Evolutionary conservation across 2,888 invertebrate species (phyloP).

Genomic region (Eupithecia insigniata): DNA sequence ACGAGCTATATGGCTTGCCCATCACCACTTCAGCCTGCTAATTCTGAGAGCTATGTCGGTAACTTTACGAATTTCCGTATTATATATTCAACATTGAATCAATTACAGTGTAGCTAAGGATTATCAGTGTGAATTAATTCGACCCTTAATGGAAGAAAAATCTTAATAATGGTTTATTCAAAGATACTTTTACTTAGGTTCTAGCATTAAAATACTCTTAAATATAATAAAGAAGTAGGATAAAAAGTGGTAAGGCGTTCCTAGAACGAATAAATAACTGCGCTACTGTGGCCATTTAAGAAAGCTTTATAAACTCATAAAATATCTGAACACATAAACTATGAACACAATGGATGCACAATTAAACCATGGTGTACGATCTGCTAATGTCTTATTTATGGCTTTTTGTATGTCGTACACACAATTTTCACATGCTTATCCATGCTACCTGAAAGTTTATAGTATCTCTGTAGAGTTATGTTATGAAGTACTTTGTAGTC

Average conservation of each 20-base stretch:
- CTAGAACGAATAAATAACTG: conserved; percentile 32
- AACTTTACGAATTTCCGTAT: too few species aligned
- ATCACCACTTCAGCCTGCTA: too few species aligned
- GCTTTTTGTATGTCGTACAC: conserved; percentile 68
- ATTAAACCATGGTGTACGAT: conserved; percentile 68
- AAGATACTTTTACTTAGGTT: background rate
- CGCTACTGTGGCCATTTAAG: conserved; percentile 37
- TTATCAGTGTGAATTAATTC: background rate
- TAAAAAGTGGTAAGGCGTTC: conserved; percentile 18
- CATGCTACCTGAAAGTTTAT: conserved; percentile 63
- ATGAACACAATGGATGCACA: conserved; percentile 65
- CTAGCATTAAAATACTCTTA: background rate
- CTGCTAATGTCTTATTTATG: conserved; percentile 83
- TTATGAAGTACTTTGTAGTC: conserved; percentile 36
- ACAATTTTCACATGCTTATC: conserved; percentile 80
- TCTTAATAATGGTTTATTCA: background rate
- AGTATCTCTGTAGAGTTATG: conserved; percentile 43
- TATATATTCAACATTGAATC: too few species aligned
- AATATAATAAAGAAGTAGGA: conserved; percentile 7
- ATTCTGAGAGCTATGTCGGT: too few species aligned
- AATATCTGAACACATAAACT: conserved; percentile 58
- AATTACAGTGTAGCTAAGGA: background rate
- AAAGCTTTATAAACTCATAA: conserved; percentile 46
- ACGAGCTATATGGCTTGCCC: too few species aligned
- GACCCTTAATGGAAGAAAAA: background rate